Evolutionary conservation across 2,797 vertebrate species (phyloP).

Genomic region (Centropyge bicolor): DNA sequence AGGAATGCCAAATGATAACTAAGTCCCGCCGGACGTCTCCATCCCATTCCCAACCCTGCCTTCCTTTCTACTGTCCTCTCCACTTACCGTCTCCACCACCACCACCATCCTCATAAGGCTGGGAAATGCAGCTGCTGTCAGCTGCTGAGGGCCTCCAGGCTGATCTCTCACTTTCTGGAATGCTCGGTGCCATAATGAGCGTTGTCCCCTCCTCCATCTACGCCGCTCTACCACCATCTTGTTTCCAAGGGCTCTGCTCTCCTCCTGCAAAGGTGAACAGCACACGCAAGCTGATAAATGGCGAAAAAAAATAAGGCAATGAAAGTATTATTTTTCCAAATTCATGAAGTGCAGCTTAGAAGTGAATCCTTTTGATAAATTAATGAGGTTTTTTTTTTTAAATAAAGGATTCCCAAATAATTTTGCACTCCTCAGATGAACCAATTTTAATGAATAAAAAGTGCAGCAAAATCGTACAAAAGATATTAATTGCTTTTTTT

Average conservation of each 20-base stretch:
- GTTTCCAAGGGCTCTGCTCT: conserved; percentile 29
- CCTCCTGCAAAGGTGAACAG: conserved; percentile 17
- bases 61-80: conserved; percentile 72
- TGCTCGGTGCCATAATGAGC: conserved; percentile 68
- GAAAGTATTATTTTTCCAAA: conserved; percentile 20
- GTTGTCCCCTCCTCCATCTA: conserved; percentile 38
- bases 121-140: conserved; percentile 75
- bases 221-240: conserved; percentile 34
- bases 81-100: conserved; percentile 68
- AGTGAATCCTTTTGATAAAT: conserved; percentile 23
- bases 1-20: conserved; percentile 77
- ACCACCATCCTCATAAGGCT: conserved; percentile 46
- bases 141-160: conserved; percentile 72
- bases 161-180: conserved; percentile 79
- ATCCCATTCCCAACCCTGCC: conserved; percentile 61
- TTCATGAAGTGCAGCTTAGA: conserved; percentile 12
- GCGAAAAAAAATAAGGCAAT: conserved; percentile 14
- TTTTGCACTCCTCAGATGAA: conserved; percentile 29
- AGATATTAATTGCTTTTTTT: conserved; percentile 1
- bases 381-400: conserved; percentile 6
- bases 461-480: conserved; percentile 15
- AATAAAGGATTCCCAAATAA: not conserved
- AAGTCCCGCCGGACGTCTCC: conserved; percentile 71
- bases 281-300: conserved; percentile 19
- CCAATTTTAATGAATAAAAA: conserved; percentile 16